phyloP scores from a whole-genome alignment of 2,113 vertebrate genomes.

The Setophaga kirtlandii region DNA sequence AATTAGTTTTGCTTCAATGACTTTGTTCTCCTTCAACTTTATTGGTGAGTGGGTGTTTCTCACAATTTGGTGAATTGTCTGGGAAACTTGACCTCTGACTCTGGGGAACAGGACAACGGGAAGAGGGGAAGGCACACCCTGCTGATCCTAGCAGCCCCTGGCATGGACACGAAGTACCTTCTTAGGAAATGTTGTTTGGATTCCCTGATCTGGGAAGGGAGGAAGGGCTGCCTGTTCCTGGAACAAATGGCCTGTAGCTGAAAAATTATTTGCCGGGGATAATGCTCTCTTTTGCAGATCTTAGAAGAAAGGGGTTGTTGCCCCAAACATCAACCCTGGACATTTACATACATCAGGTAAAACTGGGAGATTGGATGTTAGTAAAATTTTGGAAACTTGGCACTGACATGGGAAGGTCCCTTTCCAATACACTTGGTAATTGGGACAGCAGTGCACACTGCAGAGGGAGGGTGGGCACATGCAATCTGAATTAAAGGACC shows the following conservation, averaged over 20 bases:
- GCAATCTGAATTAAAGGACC: neutral
- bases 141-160: neutral
- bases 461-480: neutral
- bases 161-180: neutral
- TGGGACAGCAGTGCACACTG: neutral
- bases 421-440: neutral
- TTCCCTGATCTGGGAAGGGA: neutral
- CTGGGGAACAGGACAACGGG: accelerated
- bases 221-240: neutral
- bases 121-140: neutral
- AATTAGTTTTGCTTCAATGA: neutral
- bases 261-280: neutral
- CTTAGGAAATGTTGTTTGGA: neutral
- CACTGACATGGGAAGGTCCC: neutral
- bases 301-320: neutral
- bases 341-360: neutral
- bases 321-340: neutral
- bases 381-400: neutral
- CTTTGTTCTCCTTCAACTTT: neutral
- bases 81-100: neutral
- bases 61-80: neutral
- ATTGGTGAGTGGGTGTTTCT: neutral
- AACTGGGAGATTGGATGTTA: neutral
- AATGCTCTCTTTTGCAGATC: neutral
- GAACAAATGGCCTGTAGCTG: neutral